Percentiles rank a stretch among this genome's conserved stretches.
Evolutionary conservation across 2,888 invertebrate species (phyloP).

Genomic region (Mystacides longicornis): DNA sequence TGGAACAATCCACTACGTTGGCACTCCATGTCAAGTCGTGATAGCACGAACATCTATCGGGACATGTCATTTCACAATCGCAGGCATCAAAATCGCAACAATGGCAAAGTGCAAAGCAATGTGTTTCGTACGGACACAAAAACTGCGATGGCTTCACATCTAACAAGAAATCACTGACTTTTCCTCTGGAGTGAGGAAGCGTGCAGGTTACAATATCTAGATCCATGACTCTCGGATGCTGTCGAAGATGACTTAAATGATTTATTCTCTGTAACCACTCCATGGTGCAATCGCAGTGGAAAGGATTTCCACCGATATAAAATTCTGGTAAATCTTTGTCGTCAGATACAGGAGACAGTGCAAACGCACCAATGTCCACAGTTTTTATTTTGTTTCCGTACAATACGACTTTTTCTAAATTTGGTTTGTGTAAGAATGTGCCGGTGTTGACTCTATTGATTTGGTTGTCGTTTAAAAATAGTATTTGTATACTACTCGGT

Average conservation of each 20-base stretch:
- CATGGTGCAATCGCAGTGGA: conserved; percentile 80
- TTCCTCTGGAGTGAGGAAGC: conserved; percentile 59
- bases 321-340: conserved; percentile 68
- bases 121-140: conserved; percentile 72
- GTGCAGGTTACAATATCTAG: conserved; percentile 71
- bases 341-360: conserved; percentile 56
- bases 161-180: conserved; percentile 55
- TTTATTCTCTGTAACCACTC: conserved; percentile 79
- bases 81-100: conserved; percentile 88
- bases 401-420: conserved; percentile 68
- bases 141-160: conserved; percentile 69
- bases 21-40: conserved; percentile 81
- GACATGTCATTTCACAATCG: conserved; percentile 88
- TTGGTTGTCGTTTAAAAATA: conserved; percentile 67
- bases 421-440: conserved; percentile 62
- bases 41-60: conserved; percentile 78
- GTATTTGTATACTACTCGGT: conserved; percentile 64
- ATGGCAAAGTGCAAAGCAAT: conserved; percentile 80
- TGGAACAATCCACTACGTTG: conserved; percentile 78
- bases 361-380: conserved; percentile 64
- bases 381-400: conserved; percentile 67
- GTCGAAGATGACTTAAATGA: conserved; percentile 62
- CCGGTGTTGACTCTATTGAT: conserved; percentile 63
- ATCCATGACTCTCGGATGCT: conserved; percentile 74
- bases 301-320: conserved; percentile 75